Base-by-base conservation (phyloP, 1,140 invertebrate genomes). In the Chironomus striatipennis region DNA sequence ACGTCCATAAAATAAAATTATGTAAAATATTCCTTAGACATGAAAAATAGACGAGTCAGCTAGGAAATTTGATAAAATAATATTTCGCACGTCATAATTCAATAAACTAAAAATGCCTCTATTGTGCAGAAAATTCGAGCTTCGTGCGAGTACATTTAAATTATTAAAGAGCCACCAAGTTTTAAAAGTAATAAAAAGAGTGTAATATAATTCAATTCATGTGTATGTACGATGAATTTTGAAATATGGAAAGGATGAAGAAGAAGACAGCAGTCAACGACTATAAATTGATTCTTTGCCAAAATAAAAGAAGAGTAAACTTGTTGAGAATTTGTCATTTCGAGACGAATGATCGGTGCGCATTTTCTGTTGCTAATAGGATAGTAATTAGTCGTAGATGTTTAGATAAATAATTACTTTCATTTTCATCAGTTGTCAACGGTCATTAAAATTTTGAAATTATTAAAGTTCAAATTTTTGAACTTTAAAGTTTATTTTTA, bases 251-350 rank as follows among this genome's bases (percentile, higher is more conserved):
- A 18, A 70, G 65, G 18, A 20, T 18, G 65, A 70, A 21, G 17
- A 70, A 70, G 65, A 70, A 70, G 65, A 18, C 18, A 5, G 24
- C 24, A 34, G 24, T 34, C 24, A 34, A 34, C 24, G 20, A 18
- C 17, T 70, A 70, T 21, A 70, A 70, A 70, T 70, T 70, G 65
- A 70, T 70, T 70, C 65, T 70, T 70, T 70, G 65, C 65, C 65
- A 70, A 17, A 57, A n/a, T 57, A 12, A 57, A n/a, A 57, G 5
- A 15, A 57, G 24, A 57, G n/a, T n/a, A 57, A 15, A 47, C 9
- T 47, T 47, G 43, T 47, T 47, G 24, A 34, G 5, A 34, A 34
- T 47, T 15, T 47, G 43, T 47, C 43, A 47, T 10, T 47, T 47
- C 8, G 43, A 34, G 24, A 34, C 24, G 24, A 34, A 34, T 34